phyloP scores from a whole-genome alignment of 2,113 vertebrate genomes.

The Tragelaphus strepsiceros region DNA sequence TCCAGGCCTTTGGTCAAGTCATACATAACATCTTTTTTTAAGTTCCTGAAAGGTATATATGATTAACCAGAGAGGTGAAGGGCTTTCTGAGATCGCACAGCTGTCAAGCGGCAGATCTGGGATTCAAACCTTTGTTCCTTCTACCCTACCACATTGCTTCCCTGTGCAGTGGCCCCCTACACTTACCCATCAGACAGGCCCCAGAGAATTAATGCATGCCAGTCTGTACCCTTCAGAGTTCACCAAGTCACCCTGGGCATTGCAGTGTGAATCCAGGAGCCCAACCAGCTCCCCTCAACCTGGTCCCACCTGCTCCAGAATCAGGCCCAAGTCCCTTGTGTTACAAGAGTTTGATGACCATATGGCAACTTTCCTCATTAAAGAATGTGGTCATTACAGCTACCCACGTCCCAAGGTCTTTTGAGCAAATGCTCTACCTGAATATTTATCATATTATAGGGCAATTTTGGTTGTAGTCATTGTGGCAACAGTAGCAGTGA shows the following conservation, averaged over 20 bases:
- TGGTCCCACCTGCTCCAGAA: not conserved
- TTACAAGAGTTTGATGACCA: not conserved
- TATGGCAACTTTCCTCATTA: not conserved
- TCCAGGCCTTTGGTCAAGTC: not conserved
- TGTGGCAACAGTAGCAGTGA: not conserved
- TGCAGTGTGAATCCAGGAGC: not conserved
- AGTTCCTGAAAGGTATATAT: not conserved
- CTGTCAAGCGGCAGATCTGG: not conserved
- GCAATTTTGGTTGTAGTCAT: not conserved
- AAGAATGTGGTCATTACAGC: not conserved
- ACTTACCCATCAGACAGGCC: not conserved
- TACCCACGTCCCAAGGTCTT: not conserved
- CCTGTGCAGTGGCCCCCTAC: not conserved
- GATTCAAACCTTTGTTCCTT: not conserved
- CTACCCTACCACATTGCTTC: not conserved
- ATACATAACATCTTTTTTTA: not conserved
- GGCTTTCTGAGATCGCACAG: not conserved
- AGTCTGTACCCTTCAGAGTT: not conserved
- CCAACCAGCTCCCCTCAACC: not conserved
- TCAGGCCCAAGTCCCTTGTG: not conserved
- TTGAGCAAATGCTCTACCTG: not conserved
- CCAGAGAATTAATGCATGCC: not conserved
- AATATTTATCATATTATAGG: not conserved
- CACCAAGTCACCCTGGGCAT: not conserved
- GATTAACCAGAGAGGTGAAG: not conserved